A percentile compares a stretch with the other conserved stretches of the same genome.
These are phyloP conservation scores for Hucho hucho DNA, from an alignment of 2,113 vertebrate species.

Conservation along the genomic window DNA sequence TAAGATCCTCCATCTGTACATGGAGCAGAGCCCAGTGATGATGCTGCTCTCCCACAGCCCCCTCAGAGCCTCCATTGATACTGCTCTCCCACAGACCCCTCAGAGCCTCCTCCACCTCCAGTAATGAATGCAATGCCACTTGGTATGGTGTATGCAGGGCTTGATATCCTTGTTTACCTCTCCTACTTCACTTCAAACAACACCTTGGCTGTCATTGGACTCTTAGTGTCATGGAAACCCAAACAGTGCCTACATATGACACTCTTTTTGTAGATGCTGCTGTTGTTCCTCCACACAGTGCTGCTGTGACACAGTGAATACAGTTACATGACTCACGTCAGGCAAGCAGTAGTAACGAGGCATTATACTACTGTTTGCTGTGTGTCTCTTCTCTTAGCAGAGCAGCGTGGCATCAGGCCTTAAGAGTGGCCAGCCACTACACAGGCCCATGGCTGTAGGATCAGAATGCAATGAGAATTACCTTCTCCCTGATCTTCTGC, in stretches of 20 bases:
- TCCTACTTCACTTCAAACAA: not conserved
- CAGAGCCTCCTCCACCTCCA: constrained; percentile 1
- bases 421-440: constrained; percentile 38
- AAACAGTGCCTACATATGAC: not conserved
- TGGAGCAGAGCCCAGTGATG: not conserved
- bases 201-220: not conserved
- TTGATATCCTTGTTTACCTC: not conserved
- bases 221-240: constrained; percentile 1
- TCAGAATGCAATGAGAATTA: constrained; percentile 69
- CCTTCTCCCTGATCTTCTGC: constrained; percentile 85
- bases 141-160: not conserved
- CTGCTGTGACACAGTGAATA: constrained; percentile 27
- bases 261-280: not conserved
- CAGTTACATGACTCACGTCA: too few species aligned
- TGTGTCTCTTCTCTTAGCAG: constrained; percentile 29
- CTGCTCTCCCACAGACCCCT: not conserved
- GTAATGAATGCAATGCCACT: not conserved
- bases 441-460: constrained; percentile 52
- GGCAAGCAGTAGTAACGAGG: not conserved
- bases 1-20: too few species aligned
- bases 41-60: not conserved
- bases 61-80: not conserved
- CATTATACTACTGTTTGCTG: not conserved
- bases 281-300: constrained; percentile 26
- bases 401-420: constrained; percentile 54